Percentiles rank a stretch among this genome's conserved stretches.
These are phyloP conservation scores for Microcebus murinus DNA, from an alignment of 2,113 vertebrate genomes.

Conservation along the genomic window DNA sequence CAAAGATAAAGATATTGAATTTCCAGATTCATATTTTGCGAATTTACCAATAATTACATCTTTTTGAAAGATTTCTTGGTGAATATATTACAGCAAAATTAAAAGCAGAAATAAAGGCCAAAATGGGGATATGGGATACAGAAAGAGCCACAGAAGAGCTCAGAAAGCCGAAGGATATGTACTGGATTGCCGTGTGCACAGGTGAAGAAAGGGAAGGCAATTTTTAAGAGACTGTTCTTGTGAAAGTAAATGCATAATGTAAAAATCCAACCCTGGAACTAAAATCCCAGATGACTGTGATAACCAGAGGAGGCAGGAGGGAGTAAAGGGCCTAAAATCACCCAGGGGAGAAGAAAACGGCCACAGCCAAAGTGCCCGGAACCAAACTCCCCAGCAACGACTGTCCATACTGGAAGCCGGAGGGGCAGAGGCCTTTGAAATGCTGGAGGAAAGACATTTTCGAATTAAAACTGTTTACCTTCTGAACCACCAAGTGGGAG, in stretches of 20 bases:
- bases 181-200: fast-evolving
- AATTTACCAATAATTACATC: background rate
- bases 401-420: background rate
- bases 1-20: background rate
- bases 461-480: fast-evolving
- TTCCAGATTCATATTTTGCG: background rate
- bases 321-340: background rate
- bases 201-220: background rate
- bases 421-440: background rate
- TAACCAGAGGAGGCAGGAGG: fast-evolving
- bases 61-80: background rate
- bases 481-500: fast-evolving
- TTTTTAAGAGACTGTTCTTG: background rate
- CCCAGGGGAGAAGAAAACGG: no score
- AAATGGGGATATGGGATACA: fast-evolving
- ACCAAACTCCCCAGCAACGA: background rate
- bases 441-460: background rate
- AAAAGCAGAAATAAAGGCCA: background rate
- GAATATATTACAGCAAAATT: background rate
- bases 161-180: no score
- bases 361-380: fast-evolving
- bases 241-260: background rate
- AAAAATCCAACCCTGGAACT: background rate
- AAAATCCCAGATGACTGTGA: background rate
- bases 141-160: background rate